Conservation (phyloP, 2,113 vertebrate species). For the Phoxinus phoxinus region DNA sequence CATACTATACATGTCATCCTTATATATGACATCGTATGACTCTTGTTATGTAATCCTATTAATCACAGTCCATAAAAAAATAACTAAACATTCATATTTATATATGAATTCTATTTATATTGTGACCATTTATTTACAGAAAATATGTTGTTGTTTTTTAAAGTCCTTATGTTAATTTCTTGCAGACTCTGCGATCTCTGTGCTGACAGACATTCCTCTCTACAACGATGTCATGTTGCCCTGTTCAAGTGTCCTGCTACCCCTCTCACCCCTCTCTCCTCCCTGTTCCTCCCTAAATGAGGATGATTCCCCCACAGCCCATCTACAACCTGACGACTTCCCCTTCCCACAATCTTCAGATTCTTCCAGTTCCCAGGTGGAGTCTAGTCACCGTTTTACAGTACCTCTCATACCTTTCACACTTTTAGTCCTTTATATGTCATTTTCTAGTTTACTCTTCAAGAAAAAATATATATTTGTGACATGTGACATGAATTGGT, state of each 20-base stretch:
- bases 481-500: not conserved
- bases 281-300: constrained; percentile 74
- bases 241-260: constrained; percentile 85
- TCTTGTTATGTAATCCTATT: not conserved
- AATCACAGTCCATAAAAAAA: not conserved
- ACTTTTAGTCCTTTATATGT: not conserved
- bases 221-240: constrained; percentile 98
- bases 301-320: constrained; percentile 52
- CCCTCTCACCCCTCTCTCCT: constrained; percentile 84
- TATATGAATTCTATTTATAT: no score
- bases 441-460: not conserved
- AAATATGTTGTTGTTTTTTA: not conserved
- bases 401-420: not conserved
- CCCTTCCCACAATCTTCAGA: constrained; percentile 79
- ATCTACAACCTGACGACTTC: constrained; percentile 55
- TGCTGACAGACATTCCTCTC: constrained; percentile 87
- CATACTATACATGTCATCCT: not conserved
- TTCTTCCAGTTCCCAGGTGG: constrained; percentile 74
- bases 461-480: not conserved
- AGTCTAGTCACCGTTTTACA: constrained; percentile 40
- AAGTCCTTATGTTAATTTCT: not conserved
- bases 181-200: constrained; percentile 84
- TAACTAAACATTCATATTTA: not conserved
- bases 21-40: not conserved
- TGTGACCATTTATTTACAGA: not conserved